These are phyloP conservation scores for Tenodera sinensis DNA, from an alignment of 2,888 invertebrate species.

Conservation along the genomic window DNA sequence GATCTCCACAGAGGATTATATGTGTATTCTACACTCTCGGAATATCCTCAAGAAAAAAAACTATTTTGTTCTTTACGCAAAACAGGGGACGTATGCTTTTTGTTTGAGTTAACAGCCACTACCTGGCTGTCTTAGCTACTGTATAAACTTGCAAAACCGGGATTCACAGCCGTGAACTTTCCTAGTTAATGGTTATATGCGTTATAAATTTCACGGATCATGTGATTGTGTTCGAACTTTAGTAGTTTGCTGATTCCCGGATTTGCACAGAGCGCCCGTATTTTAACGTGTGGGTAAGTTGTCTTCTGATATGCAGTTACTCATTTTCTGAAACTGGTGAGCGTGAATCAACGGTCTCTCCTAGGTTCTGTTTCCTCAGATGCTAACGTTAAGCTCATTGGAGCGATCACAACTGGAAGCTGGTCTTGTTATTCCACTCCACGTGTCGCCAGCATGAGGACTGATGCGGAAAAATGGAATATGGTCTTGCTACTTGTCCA, in stretches of 20 bases:
- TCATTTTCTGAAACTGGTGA: slow-evolving; percentile 4
- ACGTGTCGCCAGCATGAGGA: background rate
- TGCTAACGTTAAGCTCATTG: background rate
- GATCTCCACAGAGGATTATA: background rate
- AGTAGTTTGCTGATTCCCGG: background rate
- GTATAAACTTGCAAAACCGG: background rate
- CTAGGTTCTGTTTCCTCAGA: background rate
- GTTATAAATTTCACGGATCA: slow-evolving; percentile 5
- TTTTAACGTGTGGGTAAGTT: background rate
- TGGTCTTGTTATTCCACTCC: background rate
- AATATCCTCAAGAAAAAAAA: background rate
- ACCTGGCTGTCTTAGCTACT: background rate
- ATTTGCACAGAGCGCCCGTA: background rate
- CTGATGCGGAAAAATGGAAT: background rate
- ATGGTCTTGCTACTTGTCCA: background rate
- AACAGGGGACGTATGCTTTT: background rate
- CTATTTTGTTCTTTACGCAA: background rate
- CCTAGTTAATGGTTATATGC: background rate
- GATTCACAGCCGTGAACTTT: background rate
- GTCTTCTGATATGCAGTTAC: background rate
- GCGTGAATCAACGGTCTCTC: background rate
- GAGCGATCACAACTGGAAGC: background rate
- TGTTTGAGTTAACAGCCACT: background rate
- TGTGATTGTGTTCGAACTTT: background rate
- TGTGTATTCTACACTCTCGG: background rate